These are phyloP conservation scores for Gopherus flavomarginatus DNA, from an alignment of 2,113 vertebrate genomes.

Conservation along the genomic window DNA sequence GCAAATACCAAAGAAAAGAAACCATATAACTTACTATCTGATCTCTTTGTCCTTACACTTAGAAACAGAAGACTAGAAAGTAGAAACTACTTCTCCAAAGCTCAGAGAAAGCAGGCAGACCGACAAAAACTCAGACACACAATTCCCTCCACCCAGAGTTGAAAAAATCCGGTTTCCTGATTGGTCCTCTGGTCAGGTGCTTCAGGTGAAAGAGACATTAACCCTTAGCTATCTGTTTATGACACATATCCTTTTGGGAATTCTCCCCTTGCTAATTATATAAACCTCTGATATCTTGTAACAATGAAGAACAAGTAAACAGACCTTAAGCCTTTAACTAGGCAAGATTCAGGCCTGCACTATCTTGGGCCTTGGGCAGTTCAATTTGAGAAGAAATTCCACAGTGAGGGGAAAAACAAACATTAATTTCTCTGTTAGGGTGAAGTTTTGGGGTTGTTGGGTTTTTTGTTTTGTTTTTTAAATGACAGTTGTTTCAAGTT, in stretches of 20 bases:
- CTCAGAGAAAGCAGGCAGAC: no score
- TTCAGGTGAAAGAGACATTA: no score
- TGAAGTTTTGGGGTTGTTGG: not conserved
- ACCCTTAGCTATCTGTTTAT: no score
- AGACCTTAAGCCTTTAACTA: not conserved
- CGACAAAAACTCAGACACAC: no score
- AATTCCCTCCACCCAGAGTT: no score
- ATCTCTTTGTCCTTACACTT: no score
- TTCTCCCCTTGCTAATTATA: not conserved
- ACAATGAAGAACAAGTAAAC: not conserved
- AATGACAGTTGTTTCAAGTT: not conserved
- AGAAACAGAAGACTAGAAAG: no score
- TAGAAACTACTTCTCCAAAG: no score
- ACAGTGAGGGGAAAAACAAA: not conserved
- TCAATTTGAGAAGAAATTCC: not conserved
- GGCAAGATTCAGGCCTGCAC: not conserved
- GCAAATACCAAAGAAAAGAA: no score
- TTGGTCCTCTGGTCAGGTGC: no score
- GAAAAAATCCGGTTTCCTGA: no score
- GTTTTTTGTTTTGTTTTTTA: not conserved
- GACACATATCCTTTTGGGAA: not conserved
- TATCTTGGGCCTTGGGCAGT: not conserved
- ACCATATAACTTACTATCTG: no score
- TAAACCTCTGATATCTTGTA: not conserved
- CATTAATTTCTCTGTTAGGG: not conserved